Conservation (phyloP, 1,140 invertebrate species). For the Trypoxylus dichotomus region DNA sequence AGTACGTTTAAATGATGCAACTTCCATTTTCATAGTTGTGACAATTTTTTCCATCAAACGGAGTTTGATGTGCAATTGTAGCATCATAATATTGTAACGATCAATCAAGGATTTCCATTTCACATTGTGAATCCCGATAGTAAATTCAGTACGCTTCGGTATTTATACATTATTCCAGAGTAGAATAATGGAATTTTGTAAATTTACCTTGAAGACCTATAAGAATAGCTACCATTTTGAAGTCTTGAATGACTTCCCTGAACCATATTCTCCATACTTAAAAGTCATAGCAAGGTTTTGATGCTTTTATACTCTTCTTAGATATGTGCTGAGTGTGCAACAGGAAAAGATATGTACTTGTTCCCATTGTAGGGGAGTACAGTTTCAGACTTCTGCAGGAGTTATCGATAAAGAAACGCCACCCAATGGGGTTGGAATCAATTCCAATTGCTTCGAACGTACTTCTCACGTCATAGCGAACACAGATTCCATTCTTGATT, state of each 20-base stretch:
- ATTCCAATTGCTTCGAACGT: not conserved
- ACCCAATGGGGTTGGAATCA: not conserved
- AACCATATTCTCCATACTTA: not conserved
- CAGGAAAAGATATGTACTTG: not conserved
- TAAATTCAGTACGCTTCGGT: slow-evolving; percentile 47
- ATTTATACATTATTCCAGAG: slow-evolving; percentile 54
- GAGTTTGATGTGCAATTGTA: slow-evolving; percentile 53
- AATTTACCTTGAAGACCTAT: slow-evolving; percentile 52
- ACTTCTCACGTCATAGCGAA: not conserved
- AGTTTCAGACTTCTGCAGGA: not conserved
- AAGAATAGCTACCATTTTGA: slow-evolving; percentile 51
- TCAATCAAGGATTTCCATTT: slow-evolving; percentile 46
- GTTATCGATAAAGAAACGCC: not conserved
- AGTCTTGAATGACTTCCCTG: slow-evolving; percentile 38
- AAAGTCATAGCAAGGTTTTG: not conserved
- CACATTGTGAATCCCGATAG: slow-evolving; percentile 46
- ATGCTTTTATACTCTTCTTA: not conserved
- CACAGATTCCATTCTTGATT: not conserved
- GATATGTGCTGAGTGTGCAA: not conserved
- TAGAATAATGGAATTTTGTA: slow-evolving; percentile 54
- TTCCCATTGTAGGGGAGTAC: not conserved
- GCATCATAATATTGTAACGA: slow-evolving; percentile 46
- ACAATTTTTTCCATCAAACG: slow-evolving; percentile 36
- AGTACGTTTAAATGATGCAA: not conserved
- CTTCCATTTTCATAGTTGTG: not conserved